These are phyloP conservation scores for Vanacampus margaritifer DNA, from an alignment of 2,113 vertebrate genomes.

Conservation along the genomic window DNA sequence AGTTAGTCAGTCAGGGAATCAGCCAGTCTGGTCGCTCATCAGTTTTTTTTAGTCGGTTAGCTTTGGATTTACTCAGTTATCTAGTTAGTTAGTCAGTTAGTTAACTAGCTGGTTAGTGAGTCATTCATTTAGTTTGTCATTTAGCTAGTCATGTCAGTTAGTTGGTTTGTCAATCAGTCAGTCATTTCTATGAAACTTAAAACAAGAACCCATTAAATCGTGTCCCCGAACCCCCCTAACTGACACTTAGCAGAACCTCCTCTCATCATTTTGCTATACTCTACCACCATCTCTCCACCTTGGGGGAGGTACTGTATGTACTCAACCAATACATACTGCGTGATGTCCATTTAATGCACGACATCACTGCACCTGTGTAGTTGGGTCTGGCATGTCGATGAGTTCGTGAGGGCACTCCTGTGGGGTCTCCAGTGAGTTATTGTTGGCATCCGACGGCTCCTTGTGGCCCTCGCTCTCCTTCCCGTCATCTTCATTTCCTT, in stretches of 20 bases:
- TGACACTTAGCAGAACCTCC: not conserved
- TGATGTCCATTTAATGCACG: not conserved
- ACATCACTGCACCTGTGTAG: conserved; percentile 32
- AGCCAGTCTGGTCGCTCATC: not conserved
- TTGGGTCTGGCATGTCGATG: conserved; percentile 31
- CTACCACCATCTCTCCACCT: not conserved
- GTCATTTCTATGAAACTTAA: not conserved
- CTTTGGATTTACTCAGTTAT: too few relatives aligned
- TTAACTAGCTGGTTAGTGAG: not conserved
- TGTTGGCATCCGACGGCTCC: conserved; percentile 62
- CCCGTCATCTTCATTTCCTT: conserved; percentile 60
- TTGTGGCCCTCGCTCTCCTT: conserved; percentile 53
- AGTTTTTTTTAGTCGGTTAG: not conserved
- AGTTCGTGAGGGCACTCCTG: conserved; percentile 37
- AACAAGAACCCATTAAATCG: not conserved
- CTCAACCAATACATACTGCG: not conserved
- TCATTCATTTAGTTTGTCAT: not conserved
- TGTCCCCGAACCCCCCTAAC: not conserved
- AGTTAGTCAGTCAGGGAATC: not conserved
- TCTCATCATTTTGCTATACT: not conserved
- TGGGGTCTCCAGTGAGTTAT: conserved; percentile 53
- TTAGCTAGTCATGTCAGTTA: not conserved
- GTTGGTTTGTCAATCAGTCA: not conserved
- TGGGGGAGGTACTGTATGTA: too few relatives aligned
- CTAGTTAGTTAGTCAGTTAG: not conserved